Percentiles rank a stretch among this genome's conserved stretches.
Conservation (phyloP, 2,797 vertebrate species). For the Takifugu ocellatus region DNA sequence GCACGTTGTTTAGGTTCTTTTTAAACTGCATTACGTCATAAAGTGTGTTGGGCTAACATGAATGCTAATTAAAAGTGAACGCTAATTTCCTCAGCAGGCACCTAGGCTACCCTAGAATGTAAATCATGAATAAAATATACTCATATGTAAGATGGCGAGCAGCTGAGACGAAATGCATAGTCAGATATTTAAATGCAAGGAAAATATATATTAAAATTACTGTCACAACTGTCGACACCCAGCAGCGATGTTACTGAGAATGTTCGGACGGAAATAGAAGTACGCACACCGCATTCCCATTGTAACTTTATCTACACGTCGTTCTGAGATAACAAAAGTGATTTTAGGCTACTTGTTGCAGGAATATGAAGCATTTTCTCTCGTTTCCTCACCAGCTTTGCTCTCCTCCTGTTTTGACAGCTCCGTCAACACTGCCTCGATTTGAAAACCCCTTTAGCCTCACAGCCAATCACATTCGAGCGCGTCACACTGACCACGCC, state of each 20-base stretch:
- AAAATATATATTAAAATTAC: neutral
- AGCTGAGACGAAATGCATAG: neutral
- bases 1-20: neutral
- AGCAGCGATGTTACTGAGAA: too few relatives aligned
- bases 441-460: conserved; percentile 63
- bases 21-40: neutral
- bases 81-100: neutral
- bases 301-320: neutral
- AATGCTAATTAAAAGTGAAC: neutral
- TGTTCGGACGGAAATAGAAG: neutral
- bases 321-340: too few relatives aligned
- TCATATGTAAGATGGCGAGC: neutral
- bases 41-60: neutral
- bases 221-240: neutral
- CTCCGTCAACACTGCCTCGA: conserved; percentile 22
- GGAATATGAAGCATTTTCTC: neutral
- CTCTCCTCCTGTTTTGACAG: conserved; percentile 54
- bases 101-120: neutral
- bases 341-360: too few relatives aligned
- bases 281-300: neutral
- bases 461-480: conserved; percentile 59
- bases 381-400: conserved; percentile 36
- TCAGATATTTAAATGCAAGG: neutral
- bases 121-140: neutral
- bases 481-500: conserved; percentile 18